A percentile compares a stretch with the other conserved stretches of the same genome.
Conservation (phyloP, 2,113 vertebrate genomes). For the Cromileptes altivelis region DNA sequence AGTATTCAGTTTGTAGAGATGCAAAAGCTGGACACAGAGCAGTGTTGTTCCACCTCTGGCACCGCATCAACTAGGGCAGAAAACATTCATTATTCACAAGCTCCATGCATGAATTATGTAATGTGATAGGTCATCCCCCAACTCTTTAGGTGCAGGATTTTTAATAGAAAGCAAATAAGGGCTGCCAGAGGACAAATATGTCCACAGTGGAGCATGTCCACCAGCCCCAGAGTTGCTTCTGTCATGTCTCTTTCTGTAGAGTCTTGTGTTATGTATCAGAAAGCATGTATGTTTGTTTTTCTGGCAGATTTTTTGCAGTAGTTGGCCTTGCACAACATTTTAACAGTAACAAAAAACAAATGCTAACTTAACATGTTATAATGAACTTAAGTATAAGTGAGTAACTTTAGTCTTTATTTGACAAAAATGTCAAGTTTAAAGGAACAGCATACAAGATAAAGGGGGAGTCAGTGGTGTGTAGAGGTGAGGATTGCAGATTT, state of each 20-base stretch:
- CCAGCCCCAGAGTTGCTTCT: not conserved
- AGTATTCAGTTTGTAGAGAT: constrained; percentile 20
- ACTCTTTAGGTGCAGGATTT: constrained; percentile 55
- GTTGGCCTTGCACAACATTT: not conserved
- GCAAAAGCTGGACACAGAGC: constrained; percentile 31
- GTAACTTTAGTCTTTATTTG: not conserved
- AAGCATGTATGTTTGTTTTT: constrained; percentile 2
- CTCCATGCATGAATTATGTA: constrained; percentile 72
- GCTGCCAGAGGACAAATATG: constrained; percentile 17
- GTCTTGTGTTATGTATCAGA: not conserved
- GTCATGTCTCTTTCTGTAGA: not conserved
- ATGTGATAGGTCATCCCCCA: constrained; percentile 64
- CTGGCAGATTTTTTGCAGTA: not conserved
- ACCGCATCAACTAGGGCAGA: constrained; percentile 63
- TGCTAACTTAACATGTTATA: no score
- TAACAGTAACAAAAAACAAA: not conserved
- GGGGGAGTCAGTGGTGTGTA: no score
- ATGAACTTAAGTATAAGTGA: not conserved
- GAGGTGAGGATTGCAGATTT: no score
- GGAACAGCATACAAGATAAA: no score
- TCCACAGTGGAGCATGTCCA: not conserved
- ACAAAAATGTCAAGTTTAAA: not conserved
- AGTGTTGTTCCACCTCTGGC: constrained; percentile 61
- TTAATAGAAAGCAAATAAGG: constrained; percentile 60
- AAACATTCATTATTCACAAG: constrained; percentile 77